Base-by-base conservation (phyloP, 2,113 vertebrate genomes). In the Pelodiscus sinensis region DNA sequence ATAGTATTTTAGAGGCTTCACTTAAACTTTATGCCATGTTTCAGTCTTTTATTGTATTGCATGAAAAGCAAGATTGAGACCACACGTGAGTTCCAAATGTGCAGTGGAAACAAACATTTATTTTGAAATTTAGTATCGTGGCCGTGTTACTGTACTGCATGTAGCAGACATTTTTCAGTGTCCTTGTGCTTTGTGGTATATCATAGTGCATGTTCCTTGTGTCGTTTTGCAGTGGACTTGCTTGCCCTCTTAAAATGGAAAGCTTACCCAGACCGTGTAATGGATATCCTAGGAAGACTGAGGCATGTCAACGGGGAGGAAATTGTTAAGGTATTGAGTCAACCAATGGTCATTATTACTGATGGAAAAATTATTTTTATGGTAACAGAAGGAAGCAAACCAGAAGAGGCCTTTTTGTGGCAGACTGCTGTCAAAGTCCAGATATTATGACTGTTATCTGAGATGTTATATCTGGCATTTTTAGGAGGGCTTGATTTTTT, bases 191-290 rank as follows among this genome's bases (percentile, higher is more conserved):
- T 68, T 21, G 19, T 31, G 68, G 60, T n/a, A 31, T n/a, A 21
- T 52, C 60, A 68, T 21, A 84, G 38, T 84, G 22, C 44, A 68
- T 52, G 31, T 80, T 91, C 93, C 77, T 73, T 84, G 84, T 21
- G 9, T 96, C 97, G 54, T 81, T 97, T 96, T 96, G 79, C 96
- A 98, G 99, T 99, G 97, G 99, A 99, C 91, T 98, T 99, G 75
- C 98, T 99, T 86, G 99, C 99, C 87, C 98, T 99, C 13, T 97
- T 99, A 97, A 99, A 99, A 89, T 99, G 99, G 99, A 99, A 99
- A 89, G 98, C 98, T 90, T 99, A 99, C 93, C 99, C 99, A 25
- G 99, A 99, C 90, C 98, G 99, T 73, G 98, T 99, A 91, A 98
- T 99, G 98, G 99, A 99, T 94, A 99, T 99, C 96, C 98, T 99